Conservation (phyloP, 35 echinoderm and acorn worm species). For the Apostichopus parvimensis region DNA sequence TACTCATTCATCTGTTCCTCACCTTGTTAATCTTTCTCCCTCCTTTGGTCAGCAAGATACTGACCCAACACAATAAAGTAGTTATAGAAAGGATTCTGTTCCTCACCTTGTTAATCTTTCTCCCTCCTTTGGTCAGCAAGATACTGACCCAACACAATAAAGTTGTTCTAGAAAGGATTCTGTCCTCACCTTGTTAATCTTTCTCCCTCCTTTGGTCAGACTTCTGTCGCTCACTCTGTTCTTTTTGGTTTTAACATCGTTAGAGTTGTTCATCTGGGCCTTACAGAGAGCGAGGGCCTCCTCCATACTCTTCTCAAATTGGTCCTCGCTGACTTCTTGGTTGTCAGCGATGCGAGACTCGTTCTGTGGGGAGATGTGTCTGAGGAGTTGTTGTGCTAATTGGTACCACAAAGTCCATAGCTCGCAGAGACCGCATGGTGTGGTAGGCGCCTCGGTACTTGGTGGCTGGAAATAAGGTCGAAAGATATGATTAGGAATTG, state of each 20-base stretch:
- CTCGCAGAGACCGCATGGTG: conserved; percentile 77
- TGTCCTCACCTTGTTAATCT: conserved; percentile 67
- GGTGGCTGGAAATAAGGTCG: conserved; percentile 19
- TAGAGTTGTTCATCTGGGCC: conserved; percentile 58
- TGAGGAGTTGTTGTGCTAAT: conserved; percentile 75
- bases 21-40: no score
- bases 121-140: no score
- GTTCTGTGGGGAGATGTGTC: conserved; percentile 66
- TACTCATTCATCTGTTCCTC: no score
- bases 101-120: no score
- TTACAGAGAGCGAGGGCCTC: conserved; percentile 70
- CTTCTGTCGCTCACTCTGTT: conserved; percentile 72
- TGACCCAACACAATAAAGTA: no score
- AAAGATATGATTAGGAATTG: not conserved
- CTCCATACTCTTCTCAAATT: conserved; percentile 82
- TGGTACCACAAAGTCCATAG: conserved; percentile 92
- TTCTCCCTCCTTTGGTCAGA: conserved; percentile 66
- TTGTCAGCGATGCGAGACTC: conserved; percentile 70
- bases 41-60: no score
- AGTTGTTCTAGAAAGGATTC: no score
- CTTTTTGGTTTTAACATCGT: conserved; percentile 89
- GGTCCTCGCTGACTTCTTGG: conserved; percentile 65
- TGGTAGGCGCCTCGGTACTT: conserved; percentile 15
- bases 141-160: no score
- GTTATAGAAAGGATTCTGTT: no score